Percentiles rank a stretch among this genome's conserved stretches.
Evolutionary conservation across 2,888 invertebrate genomes (phyloP).

Genomic region (Opisthograptis luteolata): DNA sequence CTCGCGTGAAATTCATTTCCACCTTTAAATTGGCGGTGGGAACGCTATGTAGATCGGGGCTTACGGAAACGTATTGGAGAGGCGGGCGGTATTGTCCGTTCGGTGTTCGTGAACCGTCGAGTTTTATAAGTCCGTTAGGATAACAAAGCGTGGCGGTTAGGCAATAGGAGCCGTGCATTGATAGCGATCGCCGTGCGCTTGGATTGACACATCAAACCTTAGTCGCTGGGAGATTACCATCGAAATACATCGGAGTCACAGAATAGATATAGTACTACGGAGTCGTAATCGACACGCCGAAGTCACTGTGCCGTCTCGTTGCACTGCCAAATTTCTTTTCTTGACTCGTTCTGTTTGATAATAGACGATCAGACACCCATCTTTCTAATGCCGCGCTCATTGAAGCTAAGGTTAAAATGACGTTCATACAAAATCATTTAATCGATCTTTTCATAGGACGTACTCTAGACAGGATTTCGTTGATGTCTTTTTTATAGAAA

Average conservation of each 20-base stretch:
- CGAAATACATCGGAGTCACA: conserved; percentile 72
- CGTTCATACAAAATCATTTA: neutral
- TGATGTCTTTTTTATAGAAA: conserved; percentile 21
- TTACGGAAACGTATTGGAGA: conserved; percentile 39
- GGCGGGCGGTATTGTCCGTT: conserved; percentile 56
- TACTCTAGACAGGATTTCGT: conserved; percentile 6
- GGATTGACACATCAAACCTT: conserved; percentile 82
- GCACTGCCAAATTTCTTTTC: conserved; percentile 61
- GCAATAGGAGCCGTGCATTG: conserved; percentile 76
- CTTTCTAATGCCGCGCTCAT: neutral
- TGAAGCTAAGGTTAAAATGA: neutral
- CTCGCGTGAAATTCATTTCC: conserved; percentile 55
- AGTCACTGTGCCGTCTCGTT: conserved; percentile 64
- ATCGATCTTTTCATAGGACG: neutral
- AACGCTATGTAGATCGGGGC: conserved; percentile 34
- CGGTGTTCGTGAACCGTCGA: conserved; percentile 62
- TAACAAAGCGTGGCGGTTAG: conserved; percentile 79
- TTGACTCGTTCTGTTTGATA: conserved; percentile 33
- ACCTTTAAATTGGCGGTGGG: conserved; percentile 47
- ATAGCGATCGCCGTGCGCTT: conserved; percentile 69
- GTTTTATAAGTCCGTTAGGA: conserved; percentile 75
- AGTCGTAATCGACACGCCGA: conserved; percentile 73
- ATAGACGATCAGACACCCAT: conserved; percentile 13
- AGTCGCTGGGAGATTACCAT: conserved; percentile 71
- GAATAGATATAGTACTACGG: too few relatives aligned